A percentile compares a stretch with the other conserved stretches of the same genome.
phyloP scores from a whole-genome alignment of 2,888 invertebrate species.

The Girardia tigrina region DNA sequence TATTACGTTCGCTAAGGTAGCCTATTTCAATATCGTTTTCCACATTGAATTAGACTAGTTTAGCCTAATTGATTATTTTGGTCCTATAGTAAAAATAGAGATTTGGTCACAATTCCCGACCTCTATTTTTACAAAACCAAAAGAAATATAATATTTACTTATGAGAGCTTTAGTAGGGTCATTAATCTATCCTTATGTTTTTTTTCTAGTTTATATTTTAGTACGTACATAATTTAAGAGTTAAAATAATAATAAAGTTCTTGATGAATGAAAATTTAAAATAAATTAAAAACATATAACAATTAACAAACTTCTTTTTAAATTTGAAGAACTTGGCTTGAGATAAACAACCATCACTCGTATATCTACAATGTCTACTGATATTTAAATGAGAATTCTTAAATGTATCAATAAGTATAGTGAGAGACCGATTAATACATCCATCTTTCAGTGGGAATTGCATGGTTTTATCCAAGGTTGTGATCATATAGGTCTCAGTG shows the following conservation, averaged over 20 bases:
- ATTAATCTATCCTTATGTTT: no score
- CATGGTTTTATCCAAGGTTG: background rate
- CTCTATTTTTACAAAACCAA: no score
- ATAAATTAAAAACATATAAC: background rate
- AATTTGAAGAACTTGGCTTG: background rate
- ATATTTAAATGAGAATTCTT: background rate
- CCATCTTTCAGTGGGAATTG: background rate
- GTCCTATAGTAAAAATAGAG: no score
- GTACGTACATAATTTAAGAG: background rate
- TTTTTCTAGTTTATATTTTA: no score
- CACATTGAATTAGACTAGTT: no score
- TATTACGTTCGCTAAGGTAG: no score
- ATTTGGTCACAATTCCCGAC: no score
- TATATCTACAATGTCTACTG: background rate
- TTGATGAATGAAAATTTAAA: background rate
- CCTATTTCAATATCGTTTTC: no score
- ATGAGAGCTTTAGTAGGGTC: no score
- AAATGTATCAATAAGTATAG: background rate
- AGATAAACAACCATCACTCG: background rate
- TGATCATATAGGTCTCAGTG: background rate
- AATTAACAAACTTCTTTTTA: background rate
- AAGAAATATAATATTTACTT: no score
- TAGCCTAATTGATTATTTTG: no score
- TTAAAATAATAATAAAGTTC: background rate
- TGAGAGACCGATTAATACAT: background rate